Conservation (phyloP, 1,140 invertebrate species). For the Cepaea nemoralis region DNA sequence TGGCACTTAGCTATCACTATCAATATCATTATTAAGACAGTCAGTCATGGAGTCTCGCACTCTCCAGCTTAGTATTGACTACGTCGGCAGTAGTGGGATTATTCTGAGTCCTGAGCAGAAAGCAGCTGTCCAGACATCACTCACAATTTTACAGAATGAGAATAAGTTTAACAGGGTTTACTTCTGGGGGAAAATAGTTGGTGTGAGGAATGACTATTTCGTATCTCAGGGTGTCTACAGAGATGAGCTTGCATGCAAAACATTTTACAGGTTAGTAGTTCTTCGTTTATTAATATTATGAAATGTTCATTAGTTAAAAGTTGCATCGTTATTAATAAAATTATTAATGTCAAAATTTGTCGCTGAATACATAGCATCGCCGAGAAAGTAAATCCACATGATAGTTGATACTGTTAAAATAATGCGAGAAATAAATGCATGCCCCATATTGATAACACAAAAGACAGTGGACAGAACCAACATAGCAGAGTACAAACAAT, state of each 20-base stretch:
- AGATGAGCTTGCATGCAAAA: constrained; percentile 70
- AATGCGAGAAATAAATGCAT: too few relatives aligned
- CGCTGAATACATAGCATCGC: too few relatives aligned
- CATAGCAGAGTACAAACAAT: too few relatives aligned
- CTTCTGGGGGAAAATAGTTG: constrained; percentile 73
- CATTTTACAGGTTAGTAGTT: constrained; percentile 68
- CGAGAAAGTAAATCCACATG: too few relatives aligned
- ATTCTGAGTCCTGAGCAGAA: constrained; percentile 70
- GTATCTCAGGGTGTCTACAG: constrained; percentile 70
- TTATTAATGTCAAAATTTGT: too few relatives aligned
- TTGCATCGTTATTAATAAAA: too few relatives aligned
- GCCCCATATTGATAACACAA: too few relatives aligned
- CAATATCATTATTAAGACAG: neutral
- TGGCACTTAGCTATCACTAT: neutral
- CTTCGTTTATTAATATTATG: too few relatives aligned
- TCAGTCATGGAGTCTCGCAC: constrained; percentile 66
- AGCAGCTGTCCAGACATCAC: constrained; percentile 70
- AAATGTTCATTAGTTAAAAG: neutral
- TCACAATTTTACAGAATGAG: constrained; percentile 70
- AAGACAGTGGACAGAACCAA: too few relatives aligned
- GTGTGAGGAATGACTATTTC: constrained; percentile 71
- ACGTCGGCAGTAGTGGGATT: constrained; percentile 70
- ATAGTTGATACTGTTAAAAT: too few relatives aligned
- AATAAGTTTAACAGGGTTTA: constrained; percentile 71
- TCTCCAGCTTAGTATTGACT: constrained; percentile 69